Conservation (phyloP, 2,113 vertebrate species). For the Ailuropoda melanoleuca region DNA sequence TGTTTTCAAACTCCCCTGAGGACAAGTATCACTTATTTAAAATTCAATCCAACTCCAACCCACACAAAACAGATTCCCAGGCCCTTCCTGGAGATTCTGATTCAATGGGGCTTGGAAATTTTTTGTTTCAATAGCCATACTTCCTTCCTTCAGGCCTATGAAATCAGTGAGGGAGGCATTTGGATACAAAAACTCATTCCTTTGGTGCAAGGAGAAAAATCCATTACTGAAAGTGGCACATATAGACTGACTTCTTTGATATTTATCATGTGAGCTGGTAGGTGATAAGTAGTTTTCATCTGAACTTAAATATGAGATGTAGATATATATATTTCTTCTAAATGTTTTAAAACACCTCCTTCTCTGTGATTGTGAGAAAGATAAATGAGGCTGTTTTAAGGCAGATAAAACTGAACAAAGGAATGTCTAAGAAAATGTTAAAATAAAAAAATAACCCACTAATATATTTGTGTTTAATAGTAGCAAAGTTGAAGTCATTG, state of each 20-base stretch:
- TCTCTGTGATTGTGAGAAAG: conserved; percentile 2
- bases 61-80: not conserved
- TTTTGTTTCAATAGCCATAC: not conserved
- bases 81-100: not conserved
- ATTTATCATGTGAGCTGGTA: not conserved
- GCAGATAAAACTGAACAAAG: not conserved
- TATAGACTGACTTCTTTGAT: not conserved
- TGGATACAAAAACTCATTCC: not conserved
- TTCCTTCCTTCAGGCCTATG: not conserved
- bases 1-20: not conserved
- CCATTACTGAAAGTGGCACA: not conserved
- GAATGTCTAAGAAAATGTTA: not conserved
- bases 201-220: not conserved
- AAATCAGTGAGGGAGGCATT: not conserved
- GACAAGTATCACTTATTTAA: not conserved
- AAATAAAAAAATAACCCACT: not conserved
- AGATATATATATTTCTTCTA: not conserved
- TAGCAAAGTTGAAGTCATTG: not conserved
- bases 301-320: not conserved
- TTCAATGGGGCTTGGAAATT: not conserved
- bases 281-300: not conserved
- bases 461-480: not conserved
- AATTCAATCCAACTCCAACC: not conserved
- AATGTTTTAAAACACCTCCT: not conserved
- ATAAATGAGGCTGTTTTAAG: not conserved